A percentile compares a stretch with the other conserved stretches of the same genome.
phyloP scores from a whole-genome alignment of 2,113 vertebrate species.

The Anoura caudifer region DNA sequence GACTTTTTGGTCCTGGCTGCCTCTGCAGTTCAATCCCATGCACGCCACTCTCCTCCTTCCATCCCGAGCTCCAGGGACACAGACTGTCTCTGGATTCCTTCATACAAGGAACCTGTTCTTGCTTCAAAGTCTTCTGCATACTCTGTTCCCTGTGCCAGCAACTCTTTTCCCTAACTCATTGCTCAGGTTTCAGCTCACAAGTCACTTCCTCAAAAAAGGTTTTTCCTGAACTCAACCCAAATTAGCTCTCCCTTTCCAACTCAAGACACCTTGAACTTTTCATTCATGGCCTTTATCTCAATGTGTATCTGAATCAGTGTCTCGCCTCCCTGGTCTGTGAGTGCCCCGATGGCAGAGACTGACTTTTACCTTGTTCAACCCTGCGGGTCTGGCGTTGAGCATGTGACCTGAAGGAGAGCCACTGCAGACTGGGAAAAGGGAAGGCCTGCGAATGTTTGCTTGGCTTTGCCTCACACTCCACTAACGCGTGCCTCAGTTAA shows the following conservation, averaged over 20 bases:
- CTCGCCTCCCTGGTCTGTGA: neutral
- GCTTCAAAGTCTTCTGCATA: neutral
- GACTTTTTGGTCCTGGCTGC: neutral
- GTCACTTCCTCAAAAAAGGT: neutral
- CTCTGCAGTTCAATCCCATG: no score
- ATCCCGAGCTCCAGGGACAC: neutral
- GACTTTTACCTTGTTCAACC: neutral
- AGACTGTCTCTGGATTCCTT: neutral
- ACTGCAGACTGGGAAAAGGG: neutral
- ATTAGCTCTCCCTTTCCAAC: neutral
- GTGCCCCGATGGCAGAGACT: neutral
- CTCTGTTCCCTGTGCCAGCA: neutral
- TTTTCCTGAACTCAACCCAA: neutral
- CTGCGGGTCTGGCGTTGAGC: neutral
- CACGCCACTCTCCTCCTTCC: rapidly evolving
- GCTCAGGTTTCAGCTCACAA: neutral
- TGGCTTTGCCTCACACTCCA: neutral
- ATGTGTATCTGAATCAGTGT: neutral
- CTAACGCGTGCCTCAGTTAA: neutral
- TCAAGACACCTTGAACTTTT: neutral
- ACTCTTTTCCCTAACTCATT: neutral
- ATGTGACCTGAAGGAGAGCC: neutral
- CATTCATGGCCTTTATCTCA: neutral
- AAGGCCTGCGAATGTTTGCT: neutral
- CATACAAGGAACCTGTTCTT: neutral